phyloP scores from a whole-genome alignment of 1,140 invertebrate species.

The Eumaeus atala region DNA sequence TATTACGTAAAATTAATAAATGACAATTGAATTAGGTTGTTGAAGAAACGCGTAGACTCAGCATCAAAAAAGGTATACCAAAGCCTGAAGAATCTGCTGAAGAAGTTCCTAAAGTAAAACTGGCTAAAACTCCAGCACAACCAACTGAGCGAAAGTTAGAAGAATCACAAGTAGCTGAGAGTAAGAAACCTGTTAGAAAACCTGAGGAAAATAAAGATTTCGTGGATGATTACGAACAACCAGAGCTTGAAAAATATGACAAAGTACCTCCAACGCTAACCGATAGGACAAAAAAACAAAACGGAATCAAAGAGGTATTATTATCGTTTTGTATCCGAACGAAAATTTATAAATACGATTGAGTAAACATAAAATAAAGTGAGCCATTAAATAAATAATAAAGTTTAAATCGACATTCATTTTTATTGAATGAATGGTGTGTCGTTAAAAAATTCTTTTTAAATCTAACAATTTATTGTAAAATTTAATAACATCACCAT shows the following conservation, averaged over 20 bases:
- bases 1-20: background rate
- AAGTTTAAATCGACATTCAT: too few species aligned
- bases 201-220: conserved; percentile 53
- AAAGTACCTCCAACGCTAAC: conserved; percentile 52
- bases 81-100: conserved; percentile 76
- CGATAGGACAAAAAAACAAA: conserved; percentile 37
- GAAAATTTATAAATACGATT: conserved; percentile 3
- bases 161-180: conserved; percentile 54
- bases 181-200: conserved; percentile 53
- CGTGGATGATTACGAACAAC: conserved; percentile 70
- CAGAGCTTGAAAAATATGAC: conserved; percentile 72
- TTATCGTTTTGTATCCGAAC: background rate
- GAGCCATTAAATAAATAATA: too few species aligned
- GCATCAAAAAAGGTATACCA: conserved; percentile 68
- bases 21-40: conserved; percentile 51
- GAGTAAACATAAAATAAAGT: too few species aligned
- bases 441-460: too few species aligned
- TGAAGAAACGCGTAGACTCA: conserved; percentile 68
- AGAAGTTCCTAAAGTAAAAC: conserved; percentile 61
- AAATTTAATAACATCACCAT: too few species aligned
- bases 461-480: too few species aligned
- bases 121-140: conserved; percentile 66
- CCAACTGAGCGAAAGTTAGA: conserved; percentile 59
- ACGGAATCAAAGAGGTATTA: conserved; percentile 36
- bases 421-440: too few species aligned